Percentiles rank a stretch among this genome's conserved stretches.
phyloP scores from a whole-genome alignment of 2,113 vertebrate species.

The Colaptes auratus region DNA sequence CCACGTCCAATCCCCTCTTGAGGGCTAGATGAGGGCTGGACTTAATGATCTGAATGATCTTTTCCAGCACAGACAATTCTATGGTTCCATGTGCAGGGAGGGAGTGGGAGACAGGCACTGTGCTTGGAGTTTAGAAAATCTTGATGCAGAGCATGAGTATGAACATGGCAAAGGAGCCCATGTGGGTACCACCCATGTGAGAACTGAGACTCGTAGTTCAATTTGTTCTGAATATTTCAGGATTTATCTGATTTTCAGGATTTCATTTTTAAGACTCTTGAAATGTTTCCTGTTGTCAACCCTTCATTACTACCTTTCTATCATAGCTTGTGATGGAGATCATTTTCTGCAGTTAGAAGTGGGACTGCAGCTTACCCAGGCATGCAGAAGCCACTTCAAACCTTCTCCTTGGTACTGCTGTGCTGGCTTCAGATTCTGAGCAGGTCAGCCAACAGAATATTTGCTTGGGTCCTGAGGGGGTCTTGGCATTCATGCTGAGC shows the following conservation, averaged over 20 bases:
- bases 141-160: neutral
- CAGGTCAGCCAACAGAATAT: neutral
- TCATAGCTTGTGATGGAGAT: neutral
- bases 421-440: neutral
- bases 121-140: neutral
- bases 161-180: accelerated
- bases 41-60: too few species aligned
- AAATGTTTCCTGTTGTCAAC: neutral
- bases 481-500: neutral
- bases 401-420: neutral
- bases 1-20: too few species aligned
- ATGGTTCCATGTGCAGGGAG: neutral
- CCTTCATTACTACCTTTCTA: neutral
- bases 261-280: neutral
- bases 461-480: neutral
- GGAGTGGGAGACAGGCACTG: accelerated
- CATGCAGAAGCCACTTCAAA: neutral
- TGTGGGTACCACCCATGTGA: accelerated
- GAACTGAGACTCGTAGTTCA: neutral
- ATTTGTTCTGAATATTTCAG: neutral
- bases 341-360: neutral
- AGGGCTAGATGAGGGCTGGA: too few species aligned
- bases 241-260: neutral
- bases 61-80: too few species aligned
- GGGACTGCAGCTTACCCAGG: neutral